These are phyloP conservation scores for Camponotus fellah DNA, from an alignment of 2,888 invertebrate genomes.

Conservation along the genomic window DNA sequence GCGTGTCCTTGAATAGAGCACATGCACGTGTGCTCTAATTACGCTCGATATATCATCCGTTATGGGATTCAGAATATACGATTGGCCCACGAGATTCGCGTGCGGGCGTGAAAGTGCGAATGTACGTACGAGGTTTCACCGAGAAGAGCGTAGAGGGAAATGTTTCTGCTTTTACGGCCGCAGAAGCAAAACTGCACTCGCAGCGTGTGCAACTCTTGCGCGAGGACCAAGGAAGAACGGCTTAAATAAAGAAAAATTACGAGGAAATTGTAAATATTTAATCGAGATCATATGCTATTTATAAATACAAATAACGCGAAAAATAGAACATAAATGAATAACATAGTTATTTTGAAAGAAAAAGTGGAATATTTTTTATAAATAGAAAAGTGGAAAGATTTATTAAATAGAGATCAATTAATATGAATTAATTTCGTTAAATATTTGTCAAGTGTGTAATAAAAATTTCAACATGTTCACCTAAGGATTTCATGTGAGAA, in stretches of 20 bases:
- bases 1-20: not conserved
- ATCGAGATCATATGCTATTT: not conserved
- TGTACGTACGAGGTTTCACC: conserved; percentile 17
- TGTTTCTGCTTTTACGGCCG: conserved; percentile 11
- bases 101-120: not conserved
- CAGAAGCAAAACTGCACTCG: conserved; percentile 28
- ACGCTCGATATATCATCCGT: conserved; percentile 27
- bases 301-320: not conserved
- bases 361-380: not conserved
- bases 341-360: not conserved
- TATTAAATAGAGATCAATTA: not conserved
- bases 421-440: not conserved
- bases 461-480: not conserved
- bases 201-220: not conserved
- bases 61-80: conserved; percentile 29
- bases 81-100: conserved; percentile 13
- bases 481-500: not conserved
- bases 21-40: not conserved
- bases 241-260: not conserved
- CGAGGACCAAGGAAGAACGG: not conserved
- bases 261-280: not conserved
- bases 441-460: conserved; percentile 2
- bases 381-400: not conserved
- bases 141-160: conserved; percentile 17
- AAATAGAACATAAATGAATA: not conserved